phyloP scores from a whole-genome alignment of 2,113 vertebrate genomes.

The human (Homo sapiens) region DNA sequence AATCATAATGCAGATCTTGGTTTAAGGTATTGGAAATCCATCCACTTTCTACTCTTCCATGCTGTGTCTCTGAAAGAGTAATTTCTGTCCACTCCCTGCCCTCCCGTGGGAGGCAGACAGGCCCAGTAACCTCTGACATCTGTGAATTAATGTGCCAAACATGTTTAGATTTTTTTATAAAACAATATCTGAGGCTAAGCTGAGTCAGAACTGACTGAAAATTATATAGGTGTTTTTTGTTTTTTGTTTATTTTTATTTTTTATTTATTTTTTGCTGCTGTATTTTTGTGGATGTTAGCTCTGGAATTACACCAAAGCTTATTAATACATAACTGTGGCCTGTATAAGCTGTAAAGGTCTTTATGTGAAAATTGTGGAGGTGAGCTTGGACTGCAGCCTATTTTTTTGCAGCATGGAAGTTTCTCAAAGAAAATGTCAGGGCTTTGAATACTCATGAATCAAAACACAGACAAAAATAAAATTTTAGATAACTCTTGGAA shows the following conservation, averaged over 20 bases:
- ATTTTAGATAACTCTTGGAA: slow-evolving; percentile 12
- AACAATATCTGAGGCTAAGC: neutral
- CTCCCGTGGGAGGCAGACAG: neutral
- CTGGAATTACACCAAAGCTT: slow-evolving; percentile 33
- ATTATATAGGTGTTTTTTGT: neutral
- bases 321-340: slow-evolving; percentile 5
- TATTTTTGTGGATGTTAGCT: slow-evolving; percentile 25
- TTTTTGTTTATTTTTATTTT: too few species aligned
- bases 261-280: neutral
- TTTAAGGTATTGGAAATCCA: accelerated
- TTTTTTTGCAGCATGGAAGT: neutral
- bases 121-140: neutral
- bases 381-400: slow-evolving; percentile 1
- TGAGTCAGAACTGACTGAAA: neutral
- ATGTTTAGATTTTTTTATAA: slow-evolving; percentile 6
- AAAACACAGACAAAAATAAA: slow-evolving; percentile 67
- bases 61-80: neutral
- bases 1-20: neutral
- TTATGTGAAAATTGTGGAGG: neutral
- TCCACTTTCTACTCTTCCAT: neutral
- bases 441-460: slow-evolving; percentile 38
- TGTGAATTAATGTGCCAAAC: neutral
- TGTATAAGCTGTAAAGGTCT: neutral
- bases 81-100: neutral
- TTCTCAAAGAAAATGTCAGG: slow-evolving; percentile 57